Base-by-base conservation (phyloP, 2,113 vertebrate genomes). In the Alligator mississippiensis region DNA sequence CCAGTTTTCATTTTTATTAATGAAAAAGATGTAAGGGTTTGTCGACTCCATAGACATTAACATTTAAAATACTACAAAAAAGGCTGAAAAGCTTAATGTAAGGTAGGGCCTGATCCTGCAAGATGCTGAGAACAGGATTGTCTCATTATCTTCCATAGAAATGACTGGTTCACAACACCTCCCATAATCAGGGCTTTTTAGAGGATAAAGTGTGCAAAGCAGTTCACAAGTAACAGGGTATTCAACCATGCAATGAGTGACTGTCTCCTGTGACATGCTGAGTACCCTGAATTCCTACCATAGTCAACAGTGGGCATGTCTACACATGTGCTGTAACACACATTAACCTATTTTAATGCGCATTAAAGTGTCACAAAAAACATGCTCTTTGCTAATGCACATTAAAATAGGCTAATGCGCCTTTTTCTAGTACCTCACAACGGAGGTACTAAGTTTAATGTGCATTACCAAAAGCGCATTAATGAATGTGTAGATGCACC, bases 21-120 rank as follows among this genome's bases (percentile, higher is more conserved):
- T 11, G 6, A 58, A 79, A 57, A 4, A 21, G 5, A 34, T 9
- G 25, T 61, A 22, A 63, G 27, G 66, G 34, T 90, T 68, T 90
- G 62, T 66, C 38, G 34, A 63, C n/a, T 93, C 62, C 54, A 75
- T 66, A 80, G 19, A n/a, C 59, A 88, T 30, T 76, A 81, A 60
- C 9, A 85, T 68, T 47, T 83, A 88, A 28, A 19, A 62, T 15
- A 66, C 55, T 62, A 88, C n/a, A 83, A 85, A 80, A 87, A 68
- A 77, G 77, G 59, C 60, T 85, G 72, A 38, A 85, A 87, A 72
- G 59, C 84, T 92, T 92, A 84, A 95, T 63, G 30, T 92, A 72
- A 72, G 11, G 38, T 74, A 25, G 70, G 21, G 70, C 24, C 12
- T 22, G 34, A 74, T 47, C 34, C 70, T 47, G 70, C 70, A 9